Base-by-base conservation (phyloP, 1,140 invertebrate species). In the Coboldia fuscipes region DNA sequence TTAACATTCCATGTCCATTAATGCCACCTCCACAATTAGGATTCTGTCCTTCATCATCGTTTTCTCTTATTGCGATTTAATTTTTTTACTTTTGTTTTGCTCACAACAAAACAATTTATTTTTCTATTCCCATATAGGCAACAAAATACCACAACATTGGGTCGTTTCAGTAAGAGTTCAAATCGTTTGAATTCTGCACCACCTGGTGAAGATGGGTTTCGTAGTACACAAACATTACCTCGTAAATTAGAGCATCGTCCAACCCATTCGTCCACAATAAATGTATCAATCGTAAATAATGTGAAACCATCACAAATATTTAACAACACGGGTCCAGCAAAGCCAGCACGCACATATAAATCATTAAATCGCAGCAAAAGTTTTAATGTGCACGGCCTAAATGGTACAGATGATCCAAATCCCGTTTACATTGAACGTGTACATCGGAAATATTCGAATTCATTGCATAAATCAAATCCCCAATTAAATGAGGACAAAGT, bases 301-400 rank as follows among this genome's bases (percentile, higher is more conserved):
- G 59, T 70, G 3, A 55, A 62, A 8, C 45, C 64, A 2, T 45
- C 63, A 2, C 42, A 39, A 36, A 28, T 28, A 27, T 34, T 26
- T 40, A 42, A 39, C 39, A 39, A 33, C 37, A 45, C 58, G 20
- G 66, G 63, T 8, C 75, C 76, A 0, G 65, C 64, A 0, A 80
- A 81, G 50, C 75, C 74, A 2, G 71, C 75, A 20, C 54, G 76
- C 38, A 75, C 74, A 9, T 80, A 79, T 47, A 76, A 72, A 44
- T 70, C 75, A 1, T 53, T 85, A 9, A 69, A 74, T 14, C 60
- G 80, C 33, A 84, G 80, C 56, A 79, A 84, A 53, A 84, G 79
- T 53, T 82, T 86, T 55, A 82, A 79, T 57, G 73, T 81, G 30
- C 73, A 79, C 41, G 70, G 65, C 41, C 47, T 51, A 48, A 55